These are phyloP conservation scores for Bombus sibiricus DNA, from an alignment of 1,140 invertebrate genomes.

Conservation along the genomic window DNA sequence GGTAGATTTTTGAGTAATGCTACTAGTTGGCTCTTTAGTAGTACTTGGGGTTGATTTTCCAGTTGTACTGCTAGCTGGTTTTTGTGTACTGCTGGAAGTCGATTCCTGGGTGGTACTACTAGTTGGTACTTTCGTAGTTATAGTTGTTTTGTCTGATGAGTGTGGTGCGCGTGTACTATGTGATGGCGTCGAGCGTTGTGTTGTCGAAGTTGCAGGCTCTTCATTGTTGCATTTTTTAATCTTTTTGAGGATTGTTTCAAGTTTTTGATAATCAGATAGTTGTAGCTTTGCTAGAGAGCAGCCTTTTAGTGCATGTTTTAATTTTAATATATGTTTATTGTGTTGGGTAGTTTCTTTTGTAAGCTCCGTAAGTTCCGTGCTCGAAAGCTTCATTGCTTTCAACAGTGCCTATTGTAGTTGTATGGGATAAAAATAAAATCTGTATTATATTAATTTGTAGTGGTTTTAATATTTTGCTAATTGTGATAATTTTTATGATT, in stretches of 20 bases:
- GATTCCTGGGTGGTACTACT: neutral
- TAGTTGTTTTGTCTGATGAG: neutral
- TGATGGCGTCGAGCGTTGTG: too few relatives aligned
- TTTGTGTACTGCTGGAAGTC: neutral
- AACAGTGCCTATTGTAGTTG: accelerated
- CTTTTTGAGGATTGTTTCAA: too few relatives aligned
- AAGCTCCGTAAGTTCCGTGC: accelerated
- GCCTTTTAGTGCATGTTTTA: accelerated
- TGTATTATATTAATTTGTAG: neutral
- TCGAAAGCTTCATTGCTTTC: too few relatives aligned
- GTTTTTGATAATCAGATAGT: accelerated
- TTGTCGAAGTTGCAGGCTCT: too few relatives aligned
- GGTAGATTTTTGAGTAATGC: accelerated
- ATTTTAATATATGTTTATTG: accelerated
- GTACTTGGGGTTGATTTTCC: neutral
- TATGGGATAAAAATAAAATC: neutral
- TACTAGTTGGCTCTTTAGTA: accelerated
- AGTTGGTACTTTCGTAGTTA: too few relatives aligned
- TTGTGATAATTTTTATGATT: too few relatives aligned
- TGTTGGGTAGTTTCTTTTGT: accelerated
- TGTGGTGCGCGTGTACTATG: too few relatives aligned
- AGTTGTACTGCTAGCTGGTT: neutral
- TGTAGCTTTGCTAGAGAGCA: accelerated
- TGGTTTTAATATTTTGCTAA: neutral
- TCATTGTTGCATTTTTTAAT: too few relatives aligned